Base-by-base conservation (phyloP, 2,888 invertebrate genomes). In the Liodrosophila aerea region DNA sequence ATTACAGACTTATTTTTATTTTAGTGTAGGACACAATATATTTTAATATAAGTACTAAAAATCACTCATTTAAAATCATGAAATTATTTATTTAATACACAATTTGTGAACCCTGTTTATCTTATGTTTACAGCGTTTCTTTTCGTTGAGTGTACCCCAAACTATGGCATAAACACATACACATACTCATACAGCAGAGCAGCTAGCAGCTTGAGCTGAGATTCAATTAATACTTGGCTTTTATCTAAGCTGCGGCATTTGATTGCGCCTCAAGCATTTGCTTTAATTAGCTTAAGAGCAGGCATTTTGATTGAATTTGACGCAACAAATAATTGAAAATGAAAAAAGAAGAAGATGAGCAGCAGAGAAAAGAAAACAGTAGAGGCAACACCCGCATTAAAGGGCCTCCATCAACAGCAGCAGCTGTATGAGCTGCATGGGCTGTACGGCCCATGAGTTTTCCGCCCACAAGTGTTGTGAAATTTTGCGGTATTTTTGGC, bases 231-330 rank as follows among this genome's bases (percentile, higher is more conserved):
- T n/a, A 29, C 44, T 5, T 3, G 29, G 13, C 43, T 43, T 45
- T 29, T 18, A 36, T 49, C 29, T 11, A 27, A 44, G 44, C 15
- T 39, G 15, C 30, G 53, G 27, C 66, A 63, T 50, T 50, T 60
- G 22, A 37, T 40, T 41, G 33, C 37, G 31, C 12, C 37, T 43
- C 52, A 46, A 58, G 60, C 72, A 58, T 43, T 59, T 66, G 65
- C 61, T 68, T 60, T 77, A 80, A 81, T 81, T 81, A 80, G 75
- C 64, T 54, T 46, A 60, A 57, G 65, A 64, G 62, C 63, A 36
- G 40, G 64, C 59, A 53, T 53, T 75, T 64, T 75, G 57, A 83
- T 80, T 81, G 64, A 73, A 77, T 80, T 73, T 64, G 58, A 53
- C 59, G 53, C 50, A 60, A 49, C 45, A 47, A 67, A 67, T 64